Evolutionary conservation across 2,797 vertebrate species (phyloP).

Genomic region (Psittacula derbiana): DNA sequence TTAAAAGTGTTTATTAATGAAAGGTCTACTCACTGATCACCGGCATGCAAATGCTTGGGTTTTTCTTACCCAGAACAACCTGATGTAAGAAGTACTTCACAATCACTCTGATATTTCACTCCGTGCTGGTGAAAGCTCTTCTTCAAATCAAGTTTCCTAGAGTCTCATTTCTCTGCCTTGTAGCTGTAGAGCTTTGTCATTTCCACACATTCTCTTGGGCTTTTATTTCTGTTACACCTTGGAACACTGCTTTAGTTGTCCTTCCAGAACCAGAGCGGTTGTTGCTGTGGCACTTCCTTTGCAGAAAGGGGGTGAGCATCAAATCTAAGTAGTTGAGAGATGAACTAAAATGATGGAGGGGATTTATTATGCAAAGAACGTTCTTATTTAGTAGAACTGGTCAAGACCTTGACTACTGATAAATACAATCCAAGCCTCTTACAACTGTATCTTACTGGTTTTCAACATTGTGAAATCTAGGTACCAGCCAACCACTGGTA

Average conservation of each 20-base stretch:
- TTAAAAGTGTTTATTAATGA: background rate
- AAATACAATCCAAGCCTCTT: constrained; percentile 58
- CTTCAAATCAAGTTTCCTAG: background rate
- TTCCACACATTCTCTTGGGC: background rate
- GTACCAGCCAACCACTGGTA: background rate
- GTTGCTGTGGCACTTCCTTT: background rate
- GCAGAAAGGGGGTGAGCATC: background rate
- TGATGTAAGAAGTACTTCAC: background rate
- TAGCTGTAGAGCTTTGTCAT: background rate
- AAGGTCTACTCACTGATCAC: background rate
- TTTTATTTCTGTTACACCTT: background rate
- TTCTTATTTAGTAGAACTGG: background rate
- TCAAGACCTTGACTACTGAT: background rate
- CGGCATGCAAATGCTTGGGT: background rate
- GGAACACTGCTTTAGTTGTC: background rate
- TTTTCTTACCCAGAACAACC: background rate
- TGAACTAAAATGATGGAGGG: background rate
- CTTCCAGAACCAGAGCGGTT: background rate
- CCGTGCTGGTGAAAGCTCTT: background rate
- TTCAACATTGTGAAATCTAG: background rate
- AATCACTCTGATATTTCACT: background rate
- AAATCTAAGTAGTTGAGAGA: background rate
- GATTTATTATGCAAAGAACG: background rate
- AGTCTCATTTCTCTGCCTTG: background rate
- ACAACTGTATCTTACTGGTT: background rate